Evolutionary conservation across 2,797 vertebrate genomes (phyloP).

Genomic region (Microctenopoma lineatum): DNA sequence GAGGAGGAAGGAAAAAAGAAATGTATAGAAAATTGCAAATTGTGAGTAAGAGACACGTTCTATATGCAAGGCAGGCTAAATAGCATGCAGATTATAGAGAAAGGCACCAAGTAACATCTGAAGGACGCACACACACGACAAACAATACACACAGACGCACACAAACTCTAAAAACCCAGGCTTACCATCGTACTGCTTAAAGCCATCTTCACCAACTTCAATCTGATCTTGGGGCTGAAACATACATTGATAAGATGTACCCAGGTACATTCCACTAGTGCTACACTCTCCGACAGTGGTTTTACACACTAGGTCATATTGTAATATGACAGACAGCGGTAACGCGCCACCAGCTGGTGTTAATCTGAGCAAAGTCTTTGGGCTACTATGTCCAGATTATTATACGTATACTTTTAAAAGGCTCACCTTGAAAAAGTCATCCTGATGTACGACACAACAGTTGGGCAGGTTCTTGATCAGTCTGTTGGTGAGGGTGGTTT

Average conservation of each 20-base stretch:
- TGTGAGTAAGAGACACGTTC: constrained; percentile 19
- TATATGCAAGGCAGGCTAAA: constrained; percentile 1
- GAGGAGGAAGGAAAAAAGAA: constrained; percentile 9
- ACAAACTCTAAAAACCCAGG: constrained; percentile 71
- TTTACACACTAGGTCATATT: constrained; percentile 27
- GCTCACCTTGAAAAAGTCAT: constrained; percentile 95
- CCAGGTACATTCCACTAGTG: constrained; percentile 78
- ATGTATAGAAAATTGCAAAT: constrained; percentile 25
- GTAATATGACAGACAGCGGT: constrained; percentile 39
- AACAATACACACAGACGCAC: constrained; percentile 22
- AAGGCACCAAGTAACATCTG: constrained; percentile 34
- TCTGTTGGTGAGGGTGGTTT: constrained; percentile 90
- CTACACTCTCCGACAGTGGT: constrained; percentile 56
- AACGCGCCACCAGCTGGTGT: constrained; percentile 19
- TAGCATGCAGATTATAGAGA: constrained; percentile 69
- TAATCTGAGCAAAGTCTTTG: constrained; percentile 18
- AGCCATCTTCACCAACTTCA: constrained; percentile 93
- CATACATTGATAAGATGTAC: constrained; percentile 84
- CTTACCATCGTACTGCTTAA: constrained; percentile 98
- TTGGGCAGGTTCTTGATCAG: constrained; percentile 87
- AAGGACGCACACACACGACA: constrained; percentile 35
- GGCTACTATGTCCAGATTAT: constrained; percentile 8
- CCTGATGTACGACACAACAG: constrained; percentile 93
- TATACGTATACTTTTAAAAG: not conserved
- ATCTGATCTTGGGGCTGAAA: constrained; percentile 97